Evolutionary conservation across 2,888 invertebrate species (phyloP).

Genomic region (Mechanitis mazaeus): DNA sequence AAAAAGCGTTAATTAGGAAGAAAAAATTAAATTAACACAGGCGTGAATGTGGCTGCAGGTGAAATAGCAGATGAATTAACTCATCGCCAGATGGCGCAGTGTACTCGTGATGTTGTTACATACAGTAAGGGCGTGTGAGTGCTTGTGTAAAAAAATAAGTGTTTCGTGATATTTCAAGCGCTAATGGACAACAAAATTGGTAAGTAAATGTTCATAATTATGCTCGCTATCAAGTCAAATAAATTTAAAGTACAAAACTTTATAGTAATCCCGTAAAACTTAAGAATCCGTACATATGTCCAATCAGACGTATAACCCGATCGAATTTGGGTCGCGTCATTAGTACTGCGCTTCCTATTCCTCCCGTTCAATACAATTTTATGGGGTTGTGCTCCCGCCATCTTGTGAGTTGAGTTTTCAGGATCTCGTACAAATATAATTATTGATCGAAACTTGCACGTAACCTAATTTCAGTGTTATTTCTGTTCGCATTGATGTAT

Average conservation of each 20-base stretch:
- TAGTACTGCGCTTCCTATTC: conserved; percentile 45
- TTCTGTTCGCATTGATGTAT: conserved; percentile 36
- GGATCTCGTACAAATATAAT: conserved; percentile 63
- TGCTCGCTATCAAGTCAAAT: conserved; percentile 31
- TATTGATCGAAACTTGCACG: conserved; percentile 66
- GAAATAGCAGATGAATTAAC: conserved; percentile 34
- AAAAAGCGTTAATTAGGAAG: conserved; percentile 38
- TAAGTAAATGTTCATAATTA: conserved; percentile 51
- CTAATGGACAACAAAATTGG: conserved; percentile 63
- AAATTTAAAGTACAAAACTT: conserved; percentile 42
- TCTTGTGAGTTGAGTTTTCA: conserved; percentile 71
- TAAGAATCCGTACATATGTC: conserved; percentile 68
- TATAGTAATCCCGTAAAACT: conserved; percentile 58
- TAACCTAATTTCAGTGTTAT: conserved; percentile 56
- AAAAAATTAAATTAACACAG: conserved; percentile 53
- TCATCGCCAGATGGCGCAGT: conserved; percentile 70
- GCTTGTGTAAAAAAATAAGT: conserved; percentile 71
- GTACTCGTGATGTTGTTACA: conserved; percentile 73
- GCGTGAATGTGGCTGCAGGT: conserved; percentile 57
- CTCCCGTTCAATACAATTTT: conserved; percentile 44
- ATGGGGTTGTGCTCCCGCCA: conserved; percentile 67
- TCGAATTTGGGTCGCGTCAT: conserved; percentile 57
- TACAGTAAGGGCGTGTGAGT: conserved; percentile 74
- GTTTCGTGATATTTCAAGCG: conserved; percentile 69
- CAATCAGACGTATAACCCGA: conserved; percentile 63